Base-by-base conservation (phyloP, 2,113 vertebrate genomes). In the Mesembrinibis cayennensis region DNA sequence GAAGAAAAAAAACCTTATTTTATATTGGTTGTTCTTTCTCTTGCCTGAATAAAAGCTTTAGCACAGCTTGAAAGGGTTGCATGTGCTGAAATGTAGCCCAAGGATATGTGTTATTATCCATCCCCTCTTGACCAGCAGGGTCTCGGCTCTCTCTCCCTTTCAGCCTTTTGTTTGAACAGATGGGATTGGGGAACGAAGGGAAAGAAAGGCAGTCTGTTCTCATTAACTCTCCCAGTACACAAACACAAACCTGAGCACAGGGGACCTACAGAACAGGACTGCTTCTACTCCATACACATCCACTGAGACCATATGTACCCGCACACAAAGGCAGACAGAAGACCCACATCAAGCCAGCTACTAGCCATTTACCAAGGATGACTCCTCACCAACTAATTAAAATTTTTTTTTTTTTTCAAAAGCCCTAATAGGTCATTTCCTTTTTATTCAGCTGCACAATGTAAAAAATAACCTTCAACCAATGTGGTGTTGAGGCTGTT, bases 81-180 rank as follows among this genome's bases (percentile, higher is more conserved):
- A 98, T 98, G 98, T 98, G 98, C 97, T 98, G 98, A 98, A 98
- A 98, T 98, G 98, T 98, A 97, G 98, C 98, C 98, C 98, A 98
- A 98, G 98, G 98, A 98, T 98, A 97, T 98, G 96, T 98, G 98
- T 98, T 98, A 98, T 98, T 98, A 98, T 98, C 97, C 97, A 95
- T 97, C 97, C 98, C 98, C 98, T 98, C 98, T 98, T 98, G 98
- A 98, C 98, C 98, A 98, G 98, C 98, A 98, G 98, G 98, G 98
- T 98, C 98, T 98, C 98, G 3, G 95, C 96, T 98, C 98, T 97
- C 97, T 97, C 98, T 98, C 97, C 98, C 97, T 98, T 98, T 98
- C 98, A 98, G 98, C 97, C 98, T 98, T 98, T 98, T 98, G 98
- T 98, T 98, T 98, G 98, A 98, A 98, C 98, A 98, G 98, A 98